Evolutionary conservation across 2,113 vertebrate genomes (phyloP), one percentile per base, ranked within the genome.

Genomic region (Egretta garzetta): DNA sequence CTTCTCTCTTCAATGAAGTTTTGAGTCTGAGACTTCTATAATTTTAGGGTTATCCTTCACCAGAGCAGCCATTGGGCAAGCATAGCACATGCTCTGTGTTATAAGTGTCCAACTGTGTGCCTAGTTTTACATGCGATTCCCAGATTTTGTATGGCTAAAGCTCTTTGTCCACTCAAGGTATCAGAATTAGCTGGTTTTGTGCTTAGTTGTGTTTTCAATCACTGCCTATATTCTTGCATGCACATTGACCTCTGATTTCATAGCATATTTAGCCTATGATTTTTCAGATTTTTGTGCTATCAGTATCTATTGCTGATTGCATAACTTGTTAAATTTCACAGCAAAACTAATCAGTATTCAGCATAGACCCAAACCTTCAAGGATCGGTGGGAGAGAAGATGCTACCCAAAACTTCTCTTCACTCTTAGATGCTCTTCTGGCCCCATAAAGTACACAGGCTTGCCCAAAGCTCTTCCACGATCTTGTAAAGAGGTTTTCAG

Each of bases 231-330:
- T 41, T 58, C 32, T 68, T 93, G 26, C 32, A 8, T 3, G 32
- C 52, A 52, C 39, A 6, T 13, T 84, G 50, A 28, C 20, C 41
- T 80, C 80, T 86, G 12, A 7, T 84, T 76, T 39, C 3, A 1
- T 47, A 63, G 47, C n/a, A 27, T 14, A 7, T 33, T 73, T 73
- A 81, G 20, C n/a, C 60, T 47, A 16, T 39, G 49, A 26, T 50
- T 96, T 72, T 79, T 87, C 76, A 63, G 20, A 67, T 63, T 68
- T 82, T 80, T 76, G 27, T 73, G 21, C 45, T 88, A 14, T 71
- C 23, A 9, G 10, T 45, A 45, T 76, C 71, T 58, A 26, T 28
- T 73, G 45, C n/a, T 59, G 23, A n/a, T 77, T 70, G 68, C 37
- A 28, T 45, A 52, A 45, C 12, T 74, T 68, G 14, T 12, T 50